Base-by-base conservation (phyloP, 2,113 vertebrate genomes). In the Bagarius yarrelli region DNA sequence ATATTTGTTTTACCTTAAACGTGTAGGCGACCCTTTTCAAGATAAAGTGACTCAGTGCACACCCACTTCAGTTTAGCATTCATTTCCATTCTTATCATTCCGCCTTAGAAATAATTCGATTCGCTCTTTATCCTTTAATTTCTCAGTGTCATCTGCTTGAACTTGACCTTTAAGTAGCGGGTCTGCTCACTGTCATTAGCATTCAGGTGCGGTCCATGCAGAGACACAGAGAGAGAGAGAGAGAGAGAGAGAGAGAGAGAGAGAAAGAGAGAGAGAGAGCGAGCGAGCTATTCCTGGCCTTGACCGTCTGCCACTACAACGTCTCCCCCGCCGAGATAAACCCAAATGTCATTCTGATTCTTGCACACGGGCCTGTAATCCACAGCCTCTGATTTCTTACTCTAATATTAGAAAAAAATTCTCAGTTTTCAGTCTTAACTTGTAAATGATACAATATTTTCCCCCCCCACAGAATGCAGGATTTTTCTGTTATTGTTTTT, bases 161-260 rank as follows among this genome's bases (percentile, higher is more conserved):
- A 56, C 77, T 79, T 76, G 64, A 69, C 76, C 70, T 74, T 47
- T 53, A 21, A 47, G 61, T 69, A 83, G n/a, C 16, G 2, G 27
- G 40, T 70, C 60, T 67, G 30, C 56, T 71, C 47, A 32, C 16
- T 67, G 77, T 25, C 74, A 78, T 84, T 63, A 84, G 60, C 71
- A 73, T 81, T 81, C 69, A 79, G 83, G 64, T 75, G 67, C 57
- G 34, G 80, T 79, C 72, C 84, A 73, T 59, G n/a, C 32, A 15
- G 69, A 81, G 56, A 40, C 36, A 3, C 3, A 40, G 36, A 40
- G 36, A 40, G 8, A 3, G 8, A 40, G 36, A 3, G 8, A 40
- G 36, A 40, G 36, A 40, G 36, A 40, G 36, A 4, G n/a, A n/a
- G n/a, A n/a, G n/a, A n/a, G n/a, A n/a, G n/a, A n/a, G n/a, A 8